Conservation (phyloP, 2,113 vertebrate species). For the Pycnonotus jocosus region DNA sequence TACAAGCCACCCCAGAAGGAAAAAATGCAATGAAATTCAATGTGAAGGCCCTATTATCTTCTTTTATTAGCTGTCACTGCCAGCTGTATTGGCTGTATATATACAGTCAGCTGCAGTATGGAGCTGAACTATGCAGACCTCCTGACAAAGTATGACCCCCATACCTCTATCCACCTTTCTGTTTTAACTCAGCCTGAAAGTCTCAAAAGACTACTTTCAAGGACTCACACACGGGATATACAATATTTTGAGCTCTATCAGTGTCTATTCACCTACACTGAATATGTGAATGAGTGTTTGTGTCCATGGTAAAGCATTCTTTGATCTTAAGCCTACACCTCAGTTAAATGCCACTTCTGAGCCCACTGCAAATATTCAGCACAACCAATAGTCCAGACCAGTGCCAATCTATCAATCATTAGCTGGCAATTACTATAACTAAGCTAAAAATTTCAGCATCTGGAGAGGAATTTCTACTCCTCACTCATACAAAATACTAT, state of each 20-base stretch:
- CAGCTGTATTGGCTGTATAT: background rate
- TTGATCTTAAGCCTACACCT: background rate
- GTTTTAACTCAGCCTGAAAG: background rate
- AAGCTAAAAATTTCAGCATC: background rate
- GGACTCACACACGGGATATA: accelerated
- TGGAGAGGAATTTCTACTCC: background rate
- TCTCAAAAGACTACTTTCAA: background rate
- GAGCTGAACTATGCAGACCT: background rate
- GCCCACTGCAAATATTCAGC: background rate
- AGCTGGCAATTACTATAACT: background rate
- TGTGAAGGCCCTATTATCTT: background rate
- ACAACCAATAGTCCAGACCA: background rate
- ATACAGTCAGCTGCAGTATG: background rate
- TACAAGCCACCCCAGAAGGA: background rate
- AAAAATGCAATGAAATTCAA: background rate
- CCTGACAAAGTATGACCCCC: background rate
- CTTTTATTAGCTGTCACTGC: background rate
- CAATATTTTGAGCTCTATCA: background rate
- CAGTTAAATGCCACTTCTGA: background rate
- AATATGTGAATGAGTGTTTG: background rate
- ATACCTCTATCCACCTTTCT: background rate
- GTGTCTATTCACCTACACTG: background rate
- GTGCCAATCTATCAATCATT: background rate
- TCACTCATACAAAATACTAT: background rate
- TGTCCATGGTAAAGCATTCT: background rate